phyloP scores from a whole-genome alignment of 2,797 vertebrate genomes.

The Graptemys geographica region DNA sequence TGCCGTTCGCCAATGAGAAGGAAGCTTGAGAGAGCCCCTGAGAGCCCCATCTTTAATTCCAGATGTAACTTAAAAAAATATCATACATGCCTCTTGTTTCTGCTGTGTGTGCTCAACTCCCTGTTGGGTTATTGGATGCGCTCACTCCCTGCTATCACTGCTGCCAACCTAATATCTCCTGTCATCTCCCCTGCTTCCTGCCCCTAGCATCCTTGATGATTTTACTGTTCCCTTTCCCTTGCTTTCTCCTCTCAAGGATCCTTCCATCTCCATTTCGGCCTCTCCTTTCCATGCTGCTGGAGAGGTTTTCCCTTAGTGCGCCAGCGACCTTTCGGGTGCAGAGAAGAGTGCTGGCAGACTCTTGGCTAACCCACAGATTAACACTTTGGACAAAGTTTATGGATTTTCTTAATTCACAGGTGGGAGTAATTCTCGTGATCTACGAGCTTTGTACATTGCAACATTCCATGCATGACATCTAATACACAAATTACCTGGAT shows the following conservation, averaged over 20 bases:
- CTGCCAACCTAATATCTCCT: neutral
- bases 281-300: neutral
- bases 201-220: neutral
- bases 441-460: neutral
- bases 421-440: neutral
- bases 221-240: neutral
- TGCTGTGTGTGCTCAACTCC: neutral
- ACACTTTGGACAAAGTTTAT: neutral
- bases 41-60: neutral
- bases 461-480: neutral
- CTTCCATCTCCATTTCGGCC: neutral
- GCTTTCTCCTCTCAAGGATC: neutral
- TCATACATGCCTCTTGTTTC: neutral
- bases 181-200: neutral
- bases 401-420: neutral
- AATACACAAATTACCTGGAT: neutral
- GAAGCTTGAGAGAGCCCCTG: neutral
- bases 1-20: accelerated
- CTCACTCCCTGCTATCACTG: neutral
- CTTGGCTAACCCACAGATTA: neutral
- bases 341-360: neutral
- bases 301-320: neutral
- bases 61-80: neutral
- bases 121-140: neutral
- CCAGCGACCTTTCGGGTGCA: neutral